Evolutionary conservation across 1,140 invertebrate genomes (phyloP).

Genomic region (Macrosteles quadrilineatus): DNA sequence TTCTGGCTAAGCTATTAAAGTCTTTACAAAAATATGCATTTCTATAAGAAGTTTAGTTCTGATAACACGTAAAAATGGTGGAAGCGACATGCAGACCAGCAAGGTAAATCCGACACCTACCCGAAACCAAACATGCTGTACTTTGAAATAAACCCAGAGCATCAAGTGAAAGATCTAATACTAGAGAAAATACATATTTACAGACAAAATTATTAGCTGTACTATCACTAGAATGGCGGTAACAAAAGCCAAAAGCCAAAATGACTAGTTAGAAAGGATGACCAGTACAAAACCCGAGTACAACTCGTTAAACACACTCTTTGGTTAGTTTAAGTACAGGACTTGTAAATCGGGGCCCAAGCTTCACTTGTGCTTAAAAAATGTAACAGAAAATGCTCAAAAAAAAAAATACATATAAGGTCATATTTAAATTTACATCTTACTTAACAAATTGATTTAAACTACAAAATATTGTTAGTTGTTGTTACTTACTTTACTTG

Average conservation of each 20-base stretch:
- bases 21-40: constrained; percentile 12
- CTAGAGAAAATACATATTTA: too few species aligned
- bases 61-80: background rate
- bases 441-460: too few species aligned
- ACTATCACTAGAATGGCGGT: background rate
- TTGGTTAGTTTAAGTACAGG: constrained; percentile 18
- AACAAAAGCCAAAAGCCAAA: constrained; percentile 1
- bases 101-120: too few species aligned
- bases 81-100: background rate
- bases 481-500: too few species aligned
- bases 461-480: too few species aligned
- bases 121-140: too few species aligned
- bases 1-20: background rate
- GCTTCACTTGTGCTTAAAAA: constrained; percentile 5
- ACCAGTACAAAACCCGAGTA: background rate
- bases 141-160: too few species aligned
- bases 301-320: constrained; percentile 4
- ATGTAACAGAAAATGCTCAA: too few species aligned
- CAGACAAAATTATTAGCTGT: too few species aligned
- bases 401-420: too few species aligned
- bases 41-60: background rate
- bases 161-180: too few species aligned
- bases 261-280: constrained; percentile 14
- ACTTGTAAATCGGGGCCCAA: background rate
- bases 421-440: too few species aligned